These are phyloP conservation scores for Ornithoptera alexandrae DNA, from an alignment of 2,888 invertebrate genomes.

Conservation along the genomic window DNA sequence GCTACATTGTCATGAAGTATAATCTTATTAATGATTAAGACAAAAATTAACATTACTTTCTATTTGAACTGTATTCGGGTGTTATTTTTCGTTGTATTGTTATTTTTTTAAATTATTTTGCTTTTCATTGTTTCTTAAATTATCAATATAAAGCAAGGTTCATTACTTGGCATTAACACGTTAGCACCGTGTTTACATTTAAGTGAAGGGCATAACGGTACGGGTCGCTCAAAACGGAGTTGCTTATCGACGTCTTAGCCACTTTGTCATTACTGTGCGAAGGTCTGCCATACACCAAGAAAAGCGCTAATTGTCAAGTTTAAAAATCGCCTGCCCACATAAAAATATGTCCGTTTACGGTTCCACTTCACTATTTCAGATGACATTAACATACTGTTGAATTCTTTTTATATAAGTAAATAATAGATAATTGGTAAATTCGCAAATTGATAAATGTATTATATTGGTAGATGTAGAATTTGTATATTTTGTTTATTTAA, in stretches of 20 bases:
- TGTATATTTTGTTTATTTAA: too few relatives aligned
- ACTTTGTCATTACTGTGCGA: constrained; percentile 8
- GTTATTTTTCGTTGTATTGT: neutral
- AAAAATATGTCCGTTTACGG: neutral
- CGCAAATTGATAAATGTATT: too few relatives aligned
- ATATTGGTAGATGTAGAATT: too few relatives aligned
- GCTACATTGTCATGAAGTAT: too few relatives aligned
- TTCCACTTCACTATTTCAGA: too few relatives aligned
- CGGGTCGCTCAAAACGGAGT: constrained; percentile 1
- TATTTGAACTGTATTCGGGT: too few relatives aligned
- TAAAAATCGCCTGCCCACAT: neutral
- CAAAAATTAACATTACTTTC: too few relatives aligned
- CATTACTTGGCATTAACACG: constrained; percentile 11
- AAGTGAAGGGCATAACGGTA: constrained; percentile 28
- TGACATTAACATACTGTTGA: too few relatives aligned
- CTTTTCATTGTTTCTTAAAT: neutral
- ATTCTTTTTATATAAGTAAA: too few relatives aligned
- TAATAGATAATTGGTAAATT: too few relatives aligned
- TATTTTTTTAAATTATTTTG: neutral
- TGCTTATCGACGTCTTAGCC: constrained; percentile 14
- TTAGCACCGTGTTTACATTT: constrained; percentile 18
- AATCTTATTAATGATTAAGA: too few relatives aligned
- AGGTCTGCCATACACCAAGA: constrained; percentile 9
- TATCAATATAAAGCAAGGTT: neutral
- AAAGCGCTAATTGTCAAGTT: constrained; percentile 7